Base-by-base conservation (phyloP, 2,797 vertebrate species). In the Lacerta bilineata region DNA sequence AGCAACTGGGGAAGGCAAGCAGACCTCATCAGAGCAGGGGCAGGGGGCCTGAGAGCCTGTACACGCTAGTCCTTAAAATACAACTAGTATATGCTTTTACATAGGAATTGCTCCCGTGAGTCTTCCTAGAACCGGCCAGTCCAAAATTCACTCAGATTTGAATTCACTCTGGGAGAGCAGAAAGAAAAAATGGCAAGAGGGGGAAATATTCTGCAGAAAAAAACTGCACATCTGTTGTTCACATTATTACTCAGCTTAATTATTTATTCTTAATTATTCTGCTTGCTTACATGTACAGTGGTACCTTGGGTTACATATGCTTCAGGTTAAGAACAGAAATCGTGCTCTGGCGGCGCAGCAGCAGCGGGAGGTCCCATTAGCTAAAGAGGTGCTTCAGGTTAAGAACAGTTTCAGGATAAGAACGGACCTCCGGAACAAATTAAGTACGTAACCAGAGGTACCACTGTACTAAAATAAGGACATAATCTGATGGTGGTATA, bases 71-170 rank as follows among this genome's bases (percentile, higher is more conserved):
- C 17, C 50, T 29, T 36, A 23, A n/a, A 79, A 8, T 64, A 23
- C 18, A 61, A 79, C n/a, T 55, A 55, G 50, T 15, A 82, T 29
- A 68, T 50, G 25, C 41, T 0, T 50, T 87, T 43, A 64, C 7
- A n/a, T 2, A 3, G 72, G 39, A 13, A 3, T 13, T 80, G 25
- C 25, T 41, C 33, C 83, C 85, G 79, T 66, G 90, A 93, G 85
- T 10, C 11, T 68, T 69, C 64, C 69, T 27, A 43, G 27, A 83
- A 69, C 4, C 3, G 4, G 64, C 76, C 20, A 6, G 64, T 90
- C 23, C 27, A 87, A 33, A 4, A 33, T 20, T 78, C 17, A 61
- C 29, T 86, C n/a, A 69, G 2, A 20, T 78, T 80, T 29, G 90
- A 0, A 0, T 55, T 55, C 50, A 36, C 3, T 41, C 11, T 39